phyloP scores from a whole-genome alignment of 2,113 vertebrate species.

The Cettia cetti region DNA sequence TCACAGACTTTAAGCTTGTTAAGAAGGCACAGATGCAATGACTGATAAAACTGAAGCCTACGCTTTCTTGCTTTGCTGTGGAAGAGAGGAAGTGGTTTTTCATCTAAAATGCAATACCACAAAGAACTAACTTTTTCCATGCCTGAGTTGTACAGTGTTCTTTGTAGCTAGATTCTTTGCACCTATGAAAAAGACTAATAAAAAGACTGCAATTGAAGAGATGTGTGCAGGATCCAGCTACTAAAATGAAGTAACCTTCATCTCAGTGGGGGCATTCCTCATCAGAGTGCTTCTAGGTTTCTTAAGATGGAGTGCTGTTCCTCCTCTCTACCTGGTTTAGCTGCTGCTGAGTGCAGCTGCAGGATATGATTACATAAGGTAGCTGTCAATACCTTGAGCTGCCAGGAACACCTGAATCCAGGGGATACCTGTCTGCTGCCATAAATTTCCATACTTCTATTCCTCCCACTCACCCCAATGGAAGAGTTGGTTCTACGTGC shows the following conservation, averaged over 20 bases:
- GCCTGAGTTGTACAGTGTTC: background rate
- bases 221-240: background rate
- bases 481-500: background rate
- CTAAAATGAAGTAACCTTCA: background rate
- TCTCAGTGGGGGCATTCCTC: background rate
- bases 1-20: slow-evolving; percentile 9
- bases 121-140: slow-evolving; percentile 31
- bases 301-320: background rate
- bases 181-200: slow-evolving; percentile 32
- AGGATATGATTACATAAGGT: background rate
- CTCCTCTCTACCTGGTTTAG: background rate
- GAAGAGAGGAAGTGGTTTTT: slow-evolving; percentile 48
- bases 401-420: background rate
- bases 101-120: background rate
- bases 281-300: background rate
- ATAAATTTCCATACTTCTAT: background rate
- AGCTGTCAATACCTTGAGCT: background rate
- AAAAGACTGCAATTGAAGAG: background rate
- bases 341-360: background rate
- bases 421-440: background rate
- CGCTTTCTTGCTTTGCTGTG: background rate
- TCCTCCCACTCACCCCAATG: background rate
- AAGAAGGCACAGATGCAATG: background rate
- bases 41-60: background rate
- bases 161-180: background rate